phyloP scores from a whole-genome alignment of 2,113 vertebrate genomes.

The Junco hyemalis region DNA sequence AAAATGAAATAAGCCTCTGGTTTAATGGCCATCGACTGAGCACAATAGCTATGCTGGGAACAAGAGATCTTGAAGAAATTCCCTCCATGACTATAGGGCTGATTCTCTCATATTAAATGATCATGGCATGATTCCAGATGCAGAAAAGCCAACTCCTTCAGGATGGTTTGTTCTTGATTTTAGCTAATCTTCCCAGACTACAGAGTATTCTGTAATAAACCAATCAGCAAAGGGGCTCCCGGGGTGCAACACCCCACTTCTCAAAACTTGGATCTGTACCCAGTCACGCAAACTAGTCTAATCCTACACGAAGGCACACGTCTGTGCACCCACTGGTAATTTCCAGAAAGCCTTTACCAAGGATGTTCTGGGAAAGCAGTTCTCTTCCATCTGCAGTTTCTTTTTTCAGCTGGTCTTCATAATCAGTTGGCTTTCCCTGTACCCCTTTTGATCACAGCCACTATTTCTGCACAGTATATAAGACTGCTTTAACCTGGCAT shows the following conservation, averaged over 20 bases:
- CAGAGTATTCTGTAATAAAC: not conserved
- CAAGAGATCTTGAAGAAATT: conserved; percentile 54
- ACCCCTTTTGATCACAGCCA: conserved; percentile 2
- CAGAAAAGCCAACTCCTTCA: conserved; percentile 35
- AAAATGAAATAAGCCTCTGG: conserved; percentile 63
- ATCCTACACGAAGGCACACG: not conserved
- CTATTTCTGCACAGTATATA: not conserved
- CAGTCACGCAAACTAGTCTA: not conserved
- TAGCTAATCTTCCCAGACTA: conserved; percentile 29
- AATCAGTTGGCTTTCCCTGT: conserved; percentile 33
- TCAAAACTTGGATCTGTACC: not conserved
- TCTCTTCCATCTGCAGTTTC: conserved; percentile 33
- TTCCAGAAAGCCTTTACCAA: not conserved
- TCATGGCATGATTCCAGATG: not conserved
- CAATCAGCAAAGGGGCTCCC: not conserved
- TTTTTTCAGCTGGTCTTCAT: conserved; percentile 54
- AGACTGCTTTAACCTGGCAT: not conserved
- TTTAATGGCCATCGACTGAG: conserved; percentile 54
- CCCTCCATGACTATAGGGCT: conserved; percentile 31
- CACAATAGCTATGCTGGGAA: conserved; percentile 47
- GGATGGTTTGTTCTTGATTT: conserved; percentile 36
- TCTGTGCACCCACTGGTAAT: not conserved
- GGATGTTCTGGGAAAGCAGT: not conserved
- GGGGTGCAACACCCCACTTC: not conserved
- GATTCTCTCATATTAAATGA: conserved; percentile 20